phyloP scores from a whole-genome alignment of 2,113 vertebrate species.

The Sclerurus mexicanus region DNA sequence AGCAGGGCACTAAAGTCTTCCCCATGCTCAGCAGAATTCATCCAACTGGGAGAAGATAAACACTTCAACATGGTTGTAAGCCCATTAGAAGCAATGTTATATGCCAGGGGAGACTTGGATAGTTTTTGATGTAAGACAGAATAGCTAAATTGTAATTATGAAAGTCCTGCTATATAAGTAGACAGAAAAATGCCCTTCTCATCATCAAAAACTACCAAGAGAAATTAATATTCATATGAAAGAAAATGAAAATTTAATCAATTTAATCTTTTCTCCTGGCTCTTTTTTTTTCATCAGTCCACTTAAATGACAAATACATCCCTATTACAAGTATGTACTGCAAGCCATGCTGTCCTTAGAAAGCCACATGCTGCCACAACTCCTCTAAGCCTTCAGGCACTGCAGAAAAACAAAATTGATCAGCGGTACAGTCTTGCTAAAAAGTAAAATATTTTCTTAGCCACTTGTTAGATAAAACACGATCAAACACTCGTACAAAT shows the following conservation, averaged over 20 bases:
- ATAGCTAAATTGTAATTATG: neutral
- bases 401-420: neutral
- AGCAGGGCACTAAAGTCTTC: neutral
- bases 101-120: neutral
- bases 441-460: neutral
- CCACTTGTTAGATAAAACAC: neutral
- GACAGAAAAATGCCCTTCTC: neutral
- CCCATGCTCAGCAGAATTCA: neutral
- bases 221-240: neutral
- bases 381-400: neutral
- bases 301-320: neutral
- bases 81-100: neutral
- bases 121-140: neutral
- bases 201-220: neutral
- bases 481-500: neutral
- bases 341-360: neutral
- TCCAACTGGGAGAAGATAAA: neutral
- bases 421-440: neutral
- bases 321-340: neutral
- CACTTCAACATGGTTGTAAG: neutral
- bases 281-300: neutral
- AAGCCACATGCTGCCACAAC: neutral
- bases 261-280: neutral
- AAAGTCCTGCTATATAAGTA: neutral
- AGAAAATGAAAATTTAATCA: neutral